These are phyloP conservation scores for Micropoecilia bifurca DNA, from an alignment of 2,797 vertebrate genomes.

Conservation along the genomic window DNA sequence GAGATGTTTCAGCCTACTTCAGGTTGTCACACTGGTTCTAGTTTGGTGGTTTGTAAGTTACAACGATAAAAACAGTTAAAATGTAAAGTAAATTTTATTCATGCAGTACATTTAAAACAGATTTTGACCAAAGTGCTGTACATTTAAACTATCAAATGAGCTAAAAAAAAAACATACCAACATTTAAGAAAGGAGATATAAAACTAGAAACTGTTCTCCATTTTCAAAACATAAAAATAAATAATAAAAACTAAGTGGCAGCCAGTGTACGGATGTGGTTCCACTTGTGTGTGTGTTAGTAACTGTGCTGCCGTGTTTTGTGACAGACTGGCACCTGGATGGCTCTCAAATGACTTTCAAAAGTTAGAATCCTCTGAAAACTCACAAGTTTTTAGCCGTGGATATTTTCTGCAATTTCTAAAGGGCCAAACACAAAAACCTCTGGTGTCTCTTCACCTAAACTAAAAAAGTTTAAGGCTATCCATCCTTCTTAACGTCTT, in stretches of 20 bases:
- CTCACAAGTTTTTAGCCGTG: neutral
- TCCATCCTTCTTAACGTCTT: neutral
- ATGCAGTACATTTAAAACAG: neutral
- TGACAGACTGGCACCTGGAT: neutral
- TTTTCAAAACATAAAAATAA: too few relatives aligned
- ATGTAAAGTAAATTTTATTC: neutral
- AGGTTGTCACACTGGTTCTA: neutral
- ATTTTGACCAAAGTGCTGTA: too few relatives aligned
- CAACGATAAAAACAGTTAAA: neutral
- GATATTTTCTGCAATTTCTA: neutral
- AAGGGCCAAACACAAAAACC: neutral
- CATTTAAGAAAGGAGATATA: too few relatives aligned
- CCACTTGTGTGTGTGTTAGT: neutral
- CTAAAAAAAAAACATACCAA: neutral
- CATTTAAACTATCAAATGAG: neutral
- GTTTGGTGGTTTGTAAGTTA: neutral
- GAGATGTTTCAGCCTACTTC: neutral
- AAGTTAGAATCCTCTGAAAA: neutral
- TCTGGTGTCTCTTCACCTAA: neutral
- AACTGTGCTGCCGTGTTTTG: neutral
- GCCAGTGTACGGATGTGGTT: neutral
- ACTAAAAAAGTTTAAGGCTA: neutral
- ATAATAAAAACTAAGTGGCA: neutral
- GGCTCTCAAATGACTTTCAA: neutral
- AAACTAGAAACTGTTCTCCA: too few relatives aligned